Base-by-base conservation (phyloP, 92 coral and sea anemone species). In the Nematostella vectensis region DNA sequence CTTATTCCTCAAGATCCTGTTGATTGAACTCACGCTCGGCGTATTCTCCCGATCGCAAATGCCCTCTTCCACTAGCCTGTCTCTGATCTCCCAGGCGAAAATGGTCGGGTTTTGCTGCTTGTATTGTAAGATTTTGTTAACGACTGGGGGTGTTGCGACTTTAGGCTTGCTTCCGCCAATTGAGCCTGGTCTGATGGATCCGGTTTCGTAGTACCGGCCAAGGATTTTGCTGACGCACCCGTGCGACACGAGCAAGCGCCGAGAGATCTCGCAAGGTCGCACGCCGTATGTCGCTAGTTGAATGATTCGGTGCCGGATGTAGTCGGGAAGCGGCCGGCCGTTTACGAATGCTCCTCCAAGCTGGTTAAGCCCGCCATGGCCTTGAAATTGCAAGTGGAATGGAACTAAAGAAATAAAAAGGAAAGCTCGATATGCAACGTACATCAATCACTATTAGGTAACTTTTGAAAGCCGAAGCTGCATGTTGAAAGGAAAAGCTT, bases 121-220 rank as follows among this genome's bases (percentile, higher is more conserved):
- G 76, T 93, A 93, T 44, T 93, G 99, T 26, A 93, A 78, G 29
- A 93, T 93, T 63, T 93, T 93, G 36, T 57, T 75, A 31, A 93
- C 99, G 8, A 93, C 99, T 3, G 96, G 96, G 3, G 99, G 99
- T 10, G 99, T 93, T 16, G 99, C 99, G 3, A 93, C 99, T 62
- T 93, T 93, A 12, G 99, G 99, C 36, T 93, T 93, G 48, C 99
- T 93, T 18, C 99, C 99, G 10, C 99, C 99, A 27, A 93, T 93
- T 27, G 99, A 93, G 15, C 99, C 99, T 2, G 99, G 99, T 11
- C 99, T 82, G 47, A 93, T 80, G 6, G 96, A 87, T 3, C 99
- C 99, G 12, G 99, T 78, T 42, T 93, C 99, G 62, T 86, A 93
- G 67, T 77, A 82, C 25, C 93, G 71, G 10, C 93, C 99, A 24